Evolutionary conservation across 2,888 invertebrate species (phyloP).

Genomic region (Polia nebulosa): DNA sequence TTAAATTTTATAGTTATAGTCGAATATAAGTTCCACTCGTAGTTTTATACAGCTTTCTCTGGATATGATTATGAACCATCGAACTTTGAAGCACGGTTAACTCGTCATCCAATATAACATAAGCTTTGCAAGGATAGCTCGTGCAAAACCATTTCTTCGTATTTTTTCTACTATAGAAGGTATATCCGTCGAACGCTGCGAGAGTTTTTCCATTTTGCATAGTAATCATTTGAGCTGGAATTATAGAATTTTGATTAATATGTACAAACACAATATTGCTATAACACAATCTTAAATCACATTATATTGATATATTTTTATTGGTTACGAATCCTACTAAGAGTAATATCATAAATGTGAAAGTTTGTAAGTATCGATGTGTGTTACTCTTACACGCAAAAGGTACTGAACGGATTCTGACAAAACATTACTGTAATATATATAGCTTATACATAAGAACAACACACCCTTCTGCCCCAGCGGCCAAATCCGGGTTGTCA

Average conservation of each 20-base stretch:
- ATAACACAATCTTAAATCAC: too few relatives aligned
- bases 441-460: too few relatives aligned
- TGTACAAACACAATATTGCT: too few relatives aligned
- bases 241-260: background rate
- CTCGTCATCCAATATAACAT: conserved; percentile 19
- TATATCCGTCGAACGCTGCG: conserved; percentile 38
- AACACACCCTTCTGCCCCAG: too few relatives aligned
- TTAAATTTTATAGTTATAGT: conserved; percentile 9
- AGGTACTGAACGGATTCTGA: too few relatives aligned
- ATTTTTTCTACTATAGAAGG: conserved; percentile 49
- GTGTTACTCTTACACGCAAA: too few relatives aligned
- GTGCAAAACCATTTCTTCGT: conserved; percentile 53
- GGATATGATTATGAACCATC: conserved; percentile 33
- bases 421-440: too few relatives aligned
- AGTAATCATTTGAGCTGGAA: conserved; percentile 20
- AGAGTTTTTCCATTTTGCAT: conserved; percentile 57
- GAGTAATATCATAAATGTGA: too few relatives aligned
- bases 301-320: too few relatives aligned
- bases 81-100: conserved; percentile 4
- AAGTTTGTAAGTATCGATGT: too few relatives aligned
- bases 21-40: conserved; percentile 35
- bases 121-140: conserved; percentile 43
- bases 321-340: too few relatives aligned
- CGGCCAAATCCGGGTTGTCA: too few relatives aligned
- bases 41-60: conserved; percentile 21